Conservation (phyloP, 1,140 invertebrate genomes). For the Carposina sasakii region DNA sequence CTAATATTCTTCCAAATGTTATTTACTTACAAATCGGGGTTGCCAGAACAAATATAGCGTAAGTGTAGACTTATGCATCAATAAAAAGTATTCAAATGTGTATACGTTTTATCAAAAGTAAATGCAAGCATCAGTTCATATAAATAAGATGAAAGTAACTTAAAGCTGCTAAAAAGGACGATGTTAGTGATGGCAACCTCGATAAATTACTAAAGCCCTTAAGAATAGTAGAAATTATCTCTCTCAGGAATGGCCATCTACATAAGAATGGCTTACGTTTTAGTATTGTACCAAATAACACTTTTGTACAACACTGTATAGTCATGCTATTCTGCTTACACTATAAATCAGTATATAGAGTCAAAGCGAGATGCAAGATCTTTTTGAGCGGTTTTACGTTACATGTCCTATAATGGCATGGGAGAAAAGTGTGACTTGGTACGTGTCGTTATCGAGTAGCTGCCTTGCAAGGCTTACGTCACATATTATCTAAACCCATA, state of each 20-base stretch:
- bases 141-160: conserved; percentile 30
- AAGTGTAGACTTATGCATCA: conserved; percentile 29
- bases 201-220: conserved; percentile 34
- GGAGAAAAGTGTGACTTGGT: no score
- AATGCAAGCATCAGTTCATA: conserved; percentile 49
- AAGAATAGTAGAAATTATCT: conserved; percentile 55
- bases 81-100: conserved; percentile 20
- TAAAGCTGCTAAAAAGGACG: conserved; percentile 27
- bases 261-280: no score
- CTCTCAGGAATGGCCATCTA: conserved; percentile 34
- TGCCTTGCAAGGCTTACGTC: no score
- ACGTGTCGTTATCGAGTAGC: no score
- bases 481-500: conserved; percentile 49
- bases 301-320: not conserved
- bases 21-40: conserved; percentile 26
- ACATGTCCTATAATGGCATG: no score
- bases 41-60: conserved; percentile 41
- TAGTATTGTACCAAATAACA: no score
- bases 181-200: conserved; percentile 41
- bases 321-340: no score
- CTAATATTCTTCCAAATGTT: conserved; percentile 53
- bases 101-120: conserved; percentile 43
- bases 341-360: no score
- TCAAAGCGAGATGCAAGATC: no score
- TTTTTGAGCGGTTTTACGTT: no score